Conservation (phyloP, 2,797 vertebrate genomes). For the Prionace glauca region DNA sequence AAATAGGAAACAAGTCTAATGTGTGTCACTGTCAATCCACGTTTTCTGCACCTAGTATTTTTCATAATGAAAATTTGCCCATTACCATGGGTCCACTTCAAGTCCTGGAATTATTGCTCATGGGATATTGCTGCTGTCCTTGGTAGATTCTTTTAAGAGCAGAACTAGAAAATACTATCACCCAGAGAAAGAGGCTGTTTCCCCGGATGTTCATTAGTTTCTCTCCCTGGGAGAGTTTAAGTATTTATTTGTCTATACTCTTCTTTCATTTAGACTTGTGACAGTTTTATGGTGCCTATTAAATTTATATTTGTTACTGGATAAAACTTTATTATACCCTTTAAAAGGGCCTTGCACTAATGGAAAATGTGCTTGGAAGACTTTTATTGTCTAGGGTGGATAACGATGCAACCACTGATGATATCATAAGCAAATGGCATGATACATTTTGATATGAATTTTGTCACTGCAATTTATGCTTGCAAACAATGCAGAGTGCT, state of each 20-base stretch:
- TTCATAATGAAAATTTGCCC: background rate
- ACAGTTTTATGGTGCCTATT: background rate
- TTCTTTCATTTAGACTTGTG: background rate
- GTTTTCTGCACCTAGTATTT: background rate
- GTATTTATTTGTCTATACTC: background rate
- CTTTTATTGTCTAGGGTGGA: background rate
- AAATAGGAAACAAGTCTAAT: background rate
- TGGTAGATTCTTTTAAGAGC: background rate
- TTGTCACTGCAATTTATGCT: background rate
- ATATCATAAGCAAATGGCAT: background rate
- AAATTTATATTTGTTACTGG: conserved; percentile 16
- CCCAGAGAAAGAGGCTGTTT: background rate
- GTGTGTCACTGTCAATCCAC: background rate
- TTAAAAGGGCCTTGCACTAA: background rate
- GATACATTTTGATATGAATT: background rate
- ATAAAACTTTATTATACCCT: background rate
- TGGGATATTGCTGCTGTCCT: background rate
- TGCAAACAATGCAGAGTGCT: background rate
- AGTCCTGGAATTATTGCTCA: background rate
- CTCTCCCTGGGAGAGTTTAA: background rate
- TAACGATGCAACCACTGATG: background rate
- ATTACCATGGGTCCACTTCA: conserved; percentile 11
- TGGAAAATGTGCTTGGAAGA: background rate
- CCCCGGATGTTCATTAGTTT: background rate
- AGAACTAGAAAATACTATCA: background rate